Percentiles rank a stretch among this genome's conserved stretches.
Evolutionary conservation across 2,113 vertebrate genomes (phyloP).

Genomic region (Orientallactaga bullata): DNA sequence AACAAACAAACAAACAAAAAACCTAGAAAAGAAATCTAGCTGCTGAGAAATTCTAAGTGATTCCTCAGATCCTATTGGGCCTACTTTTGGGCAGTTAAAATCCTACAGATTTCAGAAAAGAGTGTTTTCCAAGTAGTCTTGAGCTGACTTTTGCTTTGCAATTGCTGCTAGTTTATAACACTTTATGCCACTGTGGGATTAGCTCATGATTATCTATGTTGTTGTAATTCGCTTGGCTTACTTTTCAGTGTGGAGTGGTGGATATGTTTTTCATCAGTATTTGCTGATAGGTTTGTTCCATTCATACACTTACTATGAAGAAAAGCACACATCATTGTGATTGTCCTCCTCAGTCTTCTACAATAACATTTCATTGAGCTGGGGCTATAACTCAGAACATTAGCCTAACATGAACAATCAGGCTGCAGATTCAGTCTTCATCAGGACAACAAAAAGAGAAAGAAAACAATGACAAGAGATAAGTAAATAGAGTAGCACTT

Average conservation of each 20-base stretch:
- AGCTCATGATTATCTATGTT: slow-evolving; percentile 35
- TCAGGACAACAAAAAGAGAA: no score
- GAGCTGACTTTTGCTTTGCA: slow-evolving; percentile 17
- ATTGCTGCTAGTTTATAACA: not conserved
- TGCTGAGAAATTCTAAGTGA: not conserved
- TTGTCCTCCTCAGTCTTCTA: not conserved
- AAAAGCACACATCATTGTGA: not conserved
- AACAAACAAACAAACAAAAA: no score
- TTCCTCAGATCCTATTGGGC: not conserved
- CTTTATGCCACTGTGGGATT: not conserved
- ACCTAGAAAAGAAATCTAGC: not conserved
- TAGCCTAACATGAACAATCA: not conserved
- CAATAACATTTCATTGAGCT: not conserved
- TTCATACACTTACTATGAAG: not conserved
- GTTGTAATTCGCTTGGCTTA: not conserved
- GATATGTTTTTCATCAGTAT: slow-evolving; percentile 4
- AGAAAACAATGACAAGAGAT: not conserved
- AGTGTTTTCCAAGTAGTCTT: not conserved
- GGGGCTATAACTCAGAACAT: not conserved
- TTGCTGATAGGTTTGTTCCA: slow-evolving; percentile 40
- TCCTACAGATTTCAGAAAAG: not conserved
- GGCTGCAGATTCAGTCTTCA: not conserved
- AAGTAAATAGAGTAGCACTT: not conserved
- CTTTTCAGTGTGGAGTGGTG: not conserved
- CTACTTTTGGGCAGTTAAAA: slow-evolving; percentile 12